A percentile compares a stretch with the other conserved stretches of the same genome.
These are phyloP conservation scores for Serilophus lunatus DNA, from an alignment of 2,113 vertebrate species.

Conservation along the genomic window DNA sequence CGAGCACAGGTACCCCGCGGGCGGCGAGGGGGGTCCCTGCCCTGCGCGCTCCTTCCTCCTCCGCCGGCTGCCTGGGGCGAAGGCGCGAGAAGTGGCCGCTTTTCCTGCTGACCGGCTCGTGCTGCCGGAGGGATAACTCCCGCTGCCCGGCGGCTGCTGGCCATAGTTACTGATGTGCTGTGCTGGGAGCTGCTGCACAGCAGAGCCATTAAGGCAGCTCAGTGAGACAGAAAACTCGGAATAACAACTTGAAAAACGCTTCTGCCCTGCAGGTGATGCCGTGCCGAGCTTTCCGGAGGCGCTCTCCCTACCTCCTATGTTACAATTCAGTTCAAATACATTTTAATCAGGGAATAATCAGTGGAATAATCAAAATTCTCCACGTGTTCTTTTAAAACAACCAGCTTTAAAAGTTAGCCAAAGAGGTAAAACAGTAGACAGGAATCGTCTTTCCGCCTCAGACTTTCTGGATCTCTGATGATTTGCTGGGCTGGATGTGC, in stretches of 20 bases:
- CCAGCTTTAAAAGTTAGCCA: neutral
- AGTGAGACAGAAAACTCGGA: neutral
- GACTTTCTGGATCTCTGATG: neutral
- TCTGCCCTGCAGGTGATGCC: neutral
- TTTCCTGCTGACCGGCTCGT: neutral
- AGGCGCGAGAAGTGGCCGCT: neutral
- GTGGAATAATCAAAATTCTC: neutral
- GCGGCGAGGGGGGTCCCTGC: neutral
- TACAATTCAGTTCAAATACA: accelerated
- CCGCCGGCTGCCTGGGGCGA: neutral
- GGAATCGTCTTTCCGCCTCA: neutral
- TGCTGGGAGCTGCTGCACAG: neutral
- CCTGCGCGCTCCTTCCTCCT: neutral
- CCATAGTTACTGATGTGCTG: accelerated
- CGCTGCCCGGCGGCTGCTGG: neutral
- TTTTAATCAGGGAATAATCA: neutral
- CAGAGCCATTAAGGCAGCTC: neutral
- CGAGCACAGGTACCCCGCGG: neutral
- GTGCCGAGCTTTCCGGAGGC: neutral
- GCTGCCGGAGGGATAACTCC: accelerated
- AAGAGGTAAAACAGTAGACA: neutral
- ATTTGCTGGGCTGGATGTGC: neutral
- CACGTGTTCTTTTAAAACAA: neutral
- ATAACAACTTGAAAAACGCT: neutral
- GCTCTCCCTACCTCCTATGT: neutral